phyloP scores from a whole-genome alignment of 2,888 invertebrate genomes.

The Tenthredo notha region DNA sequence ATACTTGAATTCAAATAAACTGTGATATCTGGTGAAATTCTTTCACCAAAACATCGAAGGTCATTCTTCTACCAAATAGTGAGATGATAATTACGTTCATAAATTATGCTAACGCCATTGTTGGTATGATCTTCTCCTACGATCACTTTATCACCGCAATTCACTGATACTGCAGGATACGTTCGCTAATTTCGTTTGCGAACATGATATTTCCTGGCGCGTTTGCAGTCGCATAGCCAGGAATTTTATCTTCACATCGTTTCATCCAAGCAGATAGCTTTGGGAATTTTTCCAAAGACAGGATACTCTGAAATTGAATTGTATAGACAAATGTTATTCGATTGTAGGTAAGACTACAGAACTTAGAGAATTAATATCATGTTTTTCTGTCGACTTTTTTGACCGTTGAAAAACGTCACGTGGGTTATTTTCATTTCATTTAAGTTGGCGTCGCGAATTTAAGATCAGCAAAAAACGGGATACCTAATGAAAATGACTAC shows the following conservation, averaged over 20 bases:
- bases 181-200: neutral
- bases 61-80: neutral
- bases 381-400: neutral
- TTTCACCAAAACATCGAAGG: neutral
- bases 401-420: neutral
- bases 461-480: neutral
- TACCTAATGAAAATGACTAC: neutral
- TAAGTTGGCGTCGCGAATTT: neutral
- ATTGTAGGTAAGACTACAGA: neutral
- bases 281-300: conserved; percentile 74
- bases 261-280: conserved; percentile 83
- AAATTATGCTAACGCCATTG: neutral
- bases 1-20: conserved; percentile 3
- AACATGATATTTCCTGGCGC: conserved; percentile 52
- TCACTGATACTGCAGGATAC: neutral
- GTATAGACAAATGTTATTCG: neutral
- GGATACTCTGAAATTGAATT: conserved; percentile 55
- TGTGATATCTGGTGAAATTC: neutral
- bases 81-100: neutral
- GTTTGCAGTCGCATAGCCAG: conserved; percentile 75
- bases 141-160: neutral
- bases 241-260: conserved; percentile 80
- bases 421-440: neutral
- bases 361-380: neutral
- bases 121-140: neutral